A percentile compares a stretch with the other conserved stretches of the same genome.
These are phyloP conservation scores for Hetaerina titia DNA, from an alignment of 2,888 invertebrate species.

Conservation along the genomic window DNA sequence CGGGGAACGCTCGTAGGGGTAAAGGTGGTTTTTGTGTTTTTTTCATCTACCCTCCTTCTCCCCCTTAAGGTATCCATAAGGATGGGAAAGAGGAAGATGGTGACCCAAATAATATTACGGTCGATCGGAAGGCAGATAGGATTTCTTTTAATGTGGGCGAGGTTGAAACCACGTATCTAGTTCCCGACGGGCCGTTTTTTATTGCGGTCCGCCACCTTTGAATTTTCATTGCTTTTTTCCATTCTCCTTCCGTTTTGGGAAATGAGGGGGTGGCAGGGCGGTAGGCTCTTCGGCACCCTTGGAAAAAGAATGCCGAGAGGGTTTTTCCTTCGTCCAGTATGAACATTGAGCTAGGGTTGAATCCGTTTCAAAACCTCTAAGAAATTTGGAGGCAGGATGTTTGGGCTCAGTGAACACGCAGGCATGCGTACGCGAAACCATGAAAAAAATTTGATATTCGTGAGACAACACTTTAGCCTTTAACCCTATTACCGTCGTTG, in stretches of 20 bases:
- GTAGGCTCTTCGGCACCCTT: not conserved
- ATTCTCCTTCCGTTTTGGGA: slow-evolving; percentile 11
- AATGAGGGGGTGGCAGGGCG: not conserved
- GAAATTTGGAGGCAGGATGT: not conserved
- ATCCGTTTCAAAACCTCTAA: not conserved
- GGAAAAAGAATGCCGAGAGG: not conserved
- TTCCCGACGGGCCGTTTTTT: not conserved
- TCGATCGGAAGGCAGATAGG: not conserved
- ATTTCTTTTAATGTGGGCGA: slow-evolving; percentile 5
- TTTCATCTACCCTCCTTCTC: not conserved
- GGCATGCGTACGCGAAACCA: not conserved
- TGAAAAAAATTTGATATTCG: not conserved
- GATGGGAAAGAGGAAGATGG: not conserved
- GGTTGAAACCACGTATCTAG: not conserved
- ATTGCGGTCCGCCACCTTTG: not conserved
- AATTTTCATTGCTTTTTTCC: not conserved
- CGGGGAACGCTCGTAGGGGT: not conserved
- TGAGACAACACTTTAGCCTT: not conserved
- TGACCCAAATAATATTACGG: not conserved
- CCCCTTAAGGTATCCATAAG: not conserved
- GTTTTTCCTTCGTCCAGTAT: not conserved
- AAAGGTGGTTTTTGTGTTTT: not conserved
- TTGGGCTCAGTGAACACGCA: not conserved
- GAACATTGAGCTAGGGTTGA: not conserved
- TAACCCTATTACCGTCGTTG: not conserved